Evolutionary conservation across 2,113 vertebrate genomes (phyloP), one percentile per base, ranked within the genome.

Genomic region (Indicator indicator): DNA sequence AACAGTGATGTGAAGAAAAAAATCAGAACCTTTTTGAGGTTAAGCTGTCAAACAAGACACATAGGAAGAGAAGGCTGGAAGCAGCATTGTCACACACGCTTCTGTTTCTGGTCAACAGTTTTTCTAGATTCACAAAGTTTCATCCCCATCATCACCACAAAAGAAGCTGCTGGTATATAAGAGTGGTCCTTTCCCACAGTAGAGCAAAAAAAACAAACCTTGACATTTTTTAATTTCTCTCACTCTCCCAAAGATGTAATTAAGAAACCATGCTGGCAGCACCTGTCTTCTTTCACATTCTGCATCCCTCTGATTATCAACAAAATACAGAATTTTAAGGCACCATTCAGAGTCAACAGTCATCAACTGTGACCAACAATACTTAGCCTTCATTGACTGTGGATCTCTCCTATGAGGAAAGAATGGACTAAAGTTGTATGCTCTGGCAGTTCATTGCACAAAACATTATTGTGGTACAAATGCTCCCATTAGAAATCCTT

Each of bases 131-230:
- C 17, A 62, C 21, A 16, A 68, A 60, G 20, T 85, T 91, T 48
- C n/a, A 86, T 7, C 24, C 36, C 33, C n/a, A 67, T 2, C 60
- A 77, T 38, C 32, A 62, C 42, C 40, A 76, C 46, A 73, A 65
- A 44, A 71, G 32, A 59, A 11, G 28, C 26, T 89, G 59, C 40
- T 78, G 70, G 54, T 24, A 46, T 9, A 27, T 27, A 77, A 64
- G 36, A 87, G 60, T 2, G 6, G 16, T 94, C 40, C 59, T 58
- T 44, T 50, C 52, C 33, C 59, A 75, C 77, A 82, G 59, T 16
- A 87, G 79, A 82, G 77, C 42, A 91, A 67, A 82, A 87, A 85
- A 94, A 95, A 38, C 33, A 94, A 89, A 81, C 56, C 58, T 5
- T 88, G 48, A 63, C 23, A 71, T 71, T 90, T 56, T 73, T 54